phyloP scores from a whole-genome alignment of 2,888 invertebrate species.

The Notodonta dromedarius region DNA sequence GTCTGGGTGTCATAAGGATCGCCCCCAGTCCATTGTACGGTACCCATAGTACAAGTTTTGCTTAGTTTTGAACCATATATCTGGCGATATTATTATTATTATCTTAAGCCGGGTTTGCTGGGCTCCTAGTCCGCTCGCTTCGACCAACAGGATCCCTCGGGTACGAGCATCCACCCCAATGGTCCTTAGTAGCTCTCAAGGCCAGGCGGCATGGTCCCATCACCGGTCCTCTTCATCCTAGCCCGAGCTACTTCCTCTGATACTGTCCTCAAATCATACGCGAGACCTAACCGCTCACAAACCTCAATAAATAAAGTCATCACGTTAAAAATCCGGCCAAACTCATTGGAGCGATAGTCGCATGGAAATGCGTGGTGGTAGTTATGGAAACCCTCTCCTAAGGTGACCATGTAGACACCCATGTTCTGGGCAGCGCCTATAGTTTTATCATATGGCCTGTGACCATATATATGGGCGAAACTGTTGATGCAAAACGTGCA shows the following conservation, averaged over 20 bases:
- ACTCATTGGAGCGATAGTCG: slow-evolving; percentile 52
- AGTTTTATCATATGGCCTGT: slow-evolving; percentile 69
- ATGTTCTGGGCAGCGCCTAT: slow-evolving; percentile 45
- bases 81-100: no score
- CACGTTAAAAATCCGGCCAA: slow-evolving; percentile 41
- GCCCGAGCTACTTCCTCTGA: slow-evolving; percentile 12
- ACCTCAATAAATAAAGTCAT: slow-evolving; percentile 39
- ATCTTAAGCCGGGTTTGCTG: no score
- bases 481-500: slow-evolving; percentile 85
- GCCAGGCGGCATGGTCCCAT: slow-evolving; percentile 16
- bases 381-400: slow-evolving; percentile 59
- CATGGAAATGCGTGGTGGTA: slow-evolving; percentile 57
- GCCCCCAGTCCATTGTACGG: no score
- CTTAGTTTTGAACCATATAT: no score
- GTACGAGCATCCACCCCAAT: no score
- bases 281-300: slow-evolving; percentile 38
- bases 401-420: slow-evolving; percentile 26
- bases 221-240: slow-evolving; percentile 28
- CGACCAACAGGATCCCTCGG: no score
- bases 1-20: no score
- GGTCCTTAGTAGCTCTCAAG: not conserved
- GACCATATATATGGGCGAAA: slow-evolving; percentile 81
- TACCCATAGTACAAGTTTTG: no score
- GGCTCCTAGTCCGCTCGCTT: no score
- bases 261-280: slow-evolving; percentile 38